Evolutionary conservation across 2,113 vertebrate genomes (phyloP).

Genomic region (Megatriorchis doriae): DNA sequence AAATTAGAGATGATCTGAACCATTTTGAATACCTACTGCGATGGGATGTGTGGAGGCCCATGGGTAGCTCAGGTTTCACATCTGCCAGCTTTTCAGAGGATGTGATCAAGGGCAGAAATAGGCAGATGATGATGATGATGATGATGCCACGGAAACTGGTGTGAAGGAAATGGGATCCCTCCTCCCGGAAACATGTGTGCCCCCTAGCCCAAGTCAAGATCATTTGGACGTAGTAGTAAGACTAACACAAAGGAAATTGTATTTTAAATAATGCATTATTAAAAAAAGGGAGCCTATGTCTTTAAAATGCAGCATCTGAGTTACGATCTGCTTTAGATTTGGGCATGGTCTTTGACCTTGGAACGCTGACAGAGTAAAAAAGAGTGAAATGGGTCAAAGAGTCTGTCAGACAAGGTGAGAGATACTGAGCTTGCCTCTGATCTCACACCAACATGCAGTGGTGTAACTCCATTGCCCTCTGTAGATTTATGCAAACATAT

Average conservation of each 20-base stretch:
- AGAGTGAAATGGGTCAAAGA: slow-evolving; percentile 48
- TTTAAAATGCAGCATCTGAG: slow-evolving; percentile 29
- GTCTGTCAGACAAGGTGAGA: slow-evolving; percentile 57
- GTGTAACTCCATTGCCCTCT: slow-evolving; percentile 59
- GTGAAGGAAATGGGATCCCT: slow-evolving; percentile 39
- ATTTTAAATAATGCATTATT: neutral
- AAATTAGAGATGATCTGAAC: slow-evolving; percentile 28
- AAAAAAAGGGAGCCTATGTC: neutral
- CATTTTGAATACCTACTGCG: slow-evolving; percentile 23
- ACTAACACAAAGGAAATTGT: neutral
- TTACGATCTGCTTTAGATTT: slow-evolving; percentile 22
- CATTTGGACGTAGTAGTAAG: neutral
- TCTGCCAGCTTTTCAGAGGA: slow-evolving; percentile 62
- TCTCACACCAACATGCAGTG: slow-evolving; percentile 29
- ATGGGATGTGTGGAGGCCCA: neutral
- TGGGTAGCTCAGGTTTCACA: slow-evolving; percentile 58
- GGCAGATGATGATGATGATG: neutral
- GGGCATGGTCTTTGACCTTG: slow-evolving; percentile 35
- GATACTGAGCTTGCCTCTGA: slow-evolving; percentile 40
- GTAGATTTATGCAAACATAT: slow-evolving; percentile 61
- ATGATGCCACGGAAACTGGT: slow-evolving; percentile 15
- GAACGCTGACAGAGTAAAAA: slow-evolving; percentile 18
- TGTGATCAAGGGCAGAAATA: slow-evolving; percentile 57
- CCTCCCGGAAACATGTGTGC: neutral
- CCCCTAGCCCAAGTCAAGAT: neutral